These are phyloP conservation scores for Archegozetes longisetosus DNA, from an alignment of 1,140 invertebrate species.

Conservation along the genomic window DNA sequence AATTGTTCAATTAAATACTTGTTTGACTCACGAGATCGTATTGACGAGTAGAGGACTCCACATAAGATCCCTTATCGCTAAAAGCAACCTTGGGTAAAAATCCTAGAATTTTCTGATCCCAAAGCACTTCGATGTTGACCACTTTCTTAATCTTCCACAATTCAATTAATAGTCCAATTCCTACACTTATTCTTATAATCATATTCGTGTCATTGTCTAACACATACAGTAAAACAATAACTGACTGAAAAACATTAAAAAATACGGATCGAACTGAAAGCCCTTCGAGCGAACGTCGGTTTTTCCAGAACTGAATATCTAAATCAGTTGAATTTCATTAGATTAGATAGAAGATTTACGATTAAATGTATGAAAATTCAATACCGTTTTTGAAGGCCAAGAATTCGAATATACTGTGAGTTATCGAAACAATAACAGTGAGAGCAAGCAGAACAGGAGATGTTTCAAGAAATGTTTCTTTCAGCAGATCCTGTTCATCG, in stretches of 20 bases:
- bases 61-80: constrained; percentile 89
- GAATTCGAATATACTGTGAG: constrained; percentile 96
- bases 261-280: constrained; percentile 96
- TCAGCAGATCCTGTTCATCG: constrained; percentile 89
- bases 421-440: constrained; percentile 78
- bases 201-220: constrained; percentile 97
- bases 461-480: constrained; percentile 90
- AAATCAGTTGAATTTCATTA: constrained; percentile 26
- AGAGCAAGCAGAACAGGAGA: constrained; percentile 85
- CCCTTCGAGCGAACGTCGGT: constrained; percentile 88
- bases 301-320: constrained; percentile 99
- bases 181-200: constrained; percentile 76
- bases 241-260: constrained; percentile 93
- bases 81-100: constrained; percentile 62
- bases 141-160: constrained; percentile 99
- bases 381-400: constrained; percentile 96
- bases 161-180: constrained; percentile 89
- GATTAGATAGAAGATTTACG: not conserved
- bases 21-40: constrained; percentile 55
- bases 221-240: constrained; percentile 88
- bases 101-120: constrained; percentile 52
- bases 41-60: constrained; percentile 79
- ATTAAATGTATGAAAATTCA: not conserved
- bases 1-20: not conserved
- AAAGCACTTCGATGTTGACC: constrained; percentile 47